phyloP scores from a whole-genome alignment of 2,113 vertebrate genomes.

The Corythaixoides concolor region DNA sequence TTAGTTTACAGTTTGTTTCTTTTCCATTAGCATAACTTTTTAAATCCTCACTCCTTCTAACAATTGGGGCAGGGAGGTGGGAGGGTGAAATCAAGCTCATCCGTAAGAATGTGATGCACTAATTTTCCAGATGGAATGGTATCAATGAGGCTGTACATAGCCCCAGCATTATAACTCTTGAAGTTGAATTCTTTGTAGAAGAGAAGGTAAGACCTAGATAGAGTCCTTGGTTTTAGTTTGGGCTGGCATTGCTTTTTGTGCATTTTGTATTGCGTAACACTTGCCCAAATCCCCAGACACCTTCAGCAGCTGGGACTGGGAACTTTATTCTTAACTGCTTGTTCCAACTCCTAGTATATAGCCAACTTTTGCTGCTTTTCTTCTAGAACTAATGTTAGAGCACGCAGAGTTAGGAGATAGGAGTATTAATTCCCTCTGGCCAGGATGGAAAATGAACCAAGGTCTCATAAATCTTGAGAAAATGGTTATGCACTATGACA shows the following conservation, averaged over 20 bases:
- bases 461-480: background rate
- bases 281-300: background rate
- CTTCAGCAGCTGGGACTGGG: background rate
- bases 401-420: background rate
- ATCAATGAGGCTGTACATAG: background rate
- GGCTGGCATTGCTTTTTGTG: background rate
- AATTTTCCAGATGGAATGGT: background rate
- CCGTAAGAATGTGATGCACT: background rate
- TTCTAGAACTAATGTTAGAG: background rate
- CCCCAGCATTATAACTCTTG: background rate
- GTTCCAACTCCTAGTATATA: background rate
- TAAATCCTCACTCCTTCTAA: background rate
- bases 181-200: background rate
- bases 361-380: background rate
- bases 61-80: background rate
- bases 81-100: background rate
- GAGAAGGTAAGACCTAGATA: background rate
- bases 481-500: background rate
- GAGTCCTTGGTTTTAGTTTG: background rate
- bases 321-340: background rate
- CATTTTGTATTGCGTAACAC: background rate
- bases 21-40: background rate
- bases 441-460: background rate
- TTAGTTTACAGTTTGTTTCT: background rate
- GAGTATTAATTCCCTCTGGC: background rate